phyloP scores from a whole-genome alignment of 2,113 vertebrate genomes.

The Rhombomys opimus region DNA sequence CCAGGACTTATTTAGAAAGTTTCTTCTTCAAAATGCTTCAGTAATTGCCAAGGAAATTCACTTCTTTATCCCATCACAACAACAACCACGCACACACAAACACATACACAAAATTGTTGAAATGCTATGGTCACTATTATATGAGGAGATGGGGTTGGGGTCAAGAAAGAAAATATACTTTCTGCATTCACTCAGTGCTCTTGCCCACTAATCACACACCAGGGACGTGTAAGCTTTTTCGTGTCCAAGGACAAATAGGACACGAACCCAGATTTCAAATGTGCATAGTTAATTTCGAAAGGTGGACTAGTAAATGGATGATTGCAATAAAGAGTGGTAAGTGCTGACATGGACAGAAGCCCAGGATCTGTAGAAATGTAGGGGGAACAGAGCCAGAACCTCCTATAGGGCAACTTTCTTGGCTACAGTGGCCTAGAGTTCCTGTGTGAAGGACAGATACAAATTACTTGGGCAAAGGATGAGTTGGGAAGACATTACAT shows the following conservation, averaged over 20 bases:
- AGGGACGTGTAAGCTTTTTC: background rate
- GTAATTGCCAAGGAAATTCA: background rate
- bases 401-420: background rate
- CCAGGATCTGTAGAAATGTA: background rate
- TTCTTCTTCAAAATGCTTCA: background rate
- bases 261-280: conserved; percentile 19
- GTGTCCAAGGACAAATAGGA: conserved; percentile 8
- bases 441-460: background rate
- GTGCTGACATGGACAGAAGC: background rate
- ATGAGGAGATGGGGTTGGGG: background rate
- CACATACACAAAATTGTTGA: background rate
- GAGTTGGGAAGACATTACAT: background rate
- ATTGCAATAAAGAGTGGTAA: background rate
- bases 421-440: background rate
- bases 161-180: background rate
- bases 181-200: background rate
- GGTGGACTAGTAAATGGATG: background rate
- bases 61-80: background rate
- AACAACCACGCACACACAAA: background rate
- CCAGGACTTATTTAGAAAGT: background rate
- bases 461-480: background rate
- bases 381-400: background rate
- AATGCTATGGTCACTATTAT: background rate
- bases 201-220: background rate
- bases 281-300: background rate